These are phyloP conservation scores for Shinisaurus crocodilurus DNA, from an alignment of 2,113 vertebrate genomes.

Conservation along the genomic window DNA sequence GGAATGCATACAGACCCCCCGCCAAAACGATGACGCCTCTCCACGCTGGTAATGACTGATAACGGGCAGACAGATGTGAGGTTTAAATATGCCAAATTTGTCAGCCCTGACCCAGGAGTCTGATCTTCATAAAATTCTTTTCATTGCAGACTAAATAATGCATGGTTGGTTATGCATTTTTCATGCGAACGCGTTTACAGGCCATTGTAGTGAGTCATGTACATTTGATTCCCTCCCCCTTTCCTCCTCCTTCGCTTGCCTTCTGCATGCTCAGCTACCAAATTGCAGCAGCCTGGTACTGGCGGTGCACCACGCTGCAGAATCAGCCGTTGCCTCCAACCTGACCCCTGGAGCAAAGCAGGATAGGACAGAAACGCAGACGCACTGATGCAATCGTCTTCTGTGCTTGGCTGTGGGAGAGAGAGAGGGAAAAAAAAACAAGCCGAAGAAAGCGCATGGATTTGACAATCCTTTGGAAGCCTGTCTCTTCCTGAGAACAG, in stretches of 20 bases:
- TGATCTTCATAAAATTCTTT: conserved; percentile 64
- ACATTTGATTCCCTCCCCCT: conserved; percentile 41
- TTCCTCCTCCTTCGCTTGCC: not conserved
- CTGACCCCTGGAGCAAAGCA: not conserved
- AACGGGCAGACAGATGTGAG: conserved; percentile 30
- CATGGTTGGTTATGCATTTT: conserved; percentile 72
- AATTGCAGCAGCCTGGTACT: conserved; percentile 21
- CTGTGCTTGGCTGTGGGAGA: conserved; percentile 4
- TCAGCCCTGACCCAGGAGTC: conserved; percentile 53
- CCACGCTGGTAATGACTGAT: not conserved
- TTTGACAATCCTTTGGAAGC: conserved; percentile 53
- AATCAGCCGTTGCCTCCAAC: conserved; percentile 30
- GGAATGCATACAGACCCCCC: not conserved
- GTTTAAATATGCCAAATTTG: conserved; percentile 61
- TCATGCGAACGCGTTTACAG: conserved; percentile 70
- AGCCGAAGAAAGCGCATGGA: conserved; percentile 56
- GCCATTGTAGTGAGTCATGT: conserved; percentile 72
- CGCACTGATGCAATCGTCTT: conserved; percentile 9
- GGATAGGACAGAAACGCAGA: conserved; percentile 32
- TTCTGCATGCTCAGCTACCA: conserved; percentile 43
- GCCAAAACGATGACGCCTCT: not conserved
- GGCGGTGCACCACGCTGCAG: conserved; percentile 14
- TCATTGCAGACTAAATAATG: conserved; percentile 72
- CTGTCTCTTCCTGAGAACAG: conserved; percentile 53
- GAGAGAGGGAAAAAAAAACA: not conserved